phyloP scores from a whole-genome alignment of 2,888 invertebrate genomes.

The Monopis laevigella region DNA sequence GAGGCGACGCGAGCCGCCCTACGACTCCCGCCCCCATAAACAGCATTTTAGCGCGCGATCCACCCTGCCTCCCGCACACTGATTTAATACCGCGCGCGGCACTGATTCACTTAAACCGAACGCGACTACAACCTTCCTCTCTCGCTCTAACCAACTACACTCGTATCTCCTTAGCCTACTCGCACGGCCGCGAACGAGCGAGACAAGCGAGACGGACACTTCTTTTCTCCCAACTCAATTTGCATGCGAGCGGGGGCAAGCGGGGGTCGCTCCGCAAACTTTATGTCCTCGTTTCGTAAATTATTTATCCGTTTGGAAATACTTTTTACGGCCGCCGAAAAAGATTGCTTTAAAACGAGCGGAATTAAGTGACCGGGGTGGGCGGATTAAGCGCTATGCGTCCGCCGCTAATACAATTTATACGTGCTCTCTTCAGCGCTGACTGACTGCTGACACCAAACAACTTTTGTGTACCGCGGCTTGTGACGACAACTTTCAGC shows the following conservation, averaged over 20 bases:
- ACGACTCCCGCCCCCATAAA: conserved; percentile 24
- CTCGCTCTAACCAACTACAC: conserved; percentile 32
- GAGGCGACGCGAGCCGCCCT: conserved; percentile 34
- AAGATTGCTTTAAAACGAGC: conserved; percentile 54
- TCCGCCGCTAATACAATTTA: conserved; percentile 32
- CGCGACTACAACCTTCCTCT: conserved; percentile 55
- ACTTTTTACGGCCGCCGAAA: conserved; percentile 57
- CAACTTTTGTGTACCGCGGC: too few species aligned
- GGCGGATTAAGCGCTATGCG: conserved; percentile 30
- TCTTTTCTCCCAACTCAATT: conserved; percentile 62
- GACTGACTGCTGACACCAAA: conserved; percentile 23
- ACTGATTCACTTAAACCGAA: conserved; percentile 67
- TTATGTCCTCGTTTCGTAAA: conserved; percentile 66
- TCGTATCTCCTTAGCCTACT: conserved; percentile 30
- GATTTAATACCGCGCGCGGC: conserved; percentile 66
- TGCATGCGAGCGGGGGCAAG: conserved; percentile 60
- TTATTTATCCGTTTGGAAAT: conserved; percentile 65
- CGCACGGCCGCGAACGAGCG: conserved; percentile 34
- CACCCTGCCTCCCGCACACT: conserved; percentile 55
- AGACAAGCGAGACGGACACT: conserved; percentile 52
- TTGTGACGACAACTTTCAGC: too few species aligned
- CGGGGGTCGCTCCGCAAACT: conserved; percentile 60
- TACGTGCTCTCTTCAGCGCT: conserved; percentile 15
- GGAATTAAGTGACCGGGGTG: conserved; percentile 54
- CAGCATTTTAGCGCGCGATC: conserved; percentile 56